Evolutionary conservation across 2,797 vertebrate genomes (phyloP).

Genomic region (Sebastes vulpes): DNA sequence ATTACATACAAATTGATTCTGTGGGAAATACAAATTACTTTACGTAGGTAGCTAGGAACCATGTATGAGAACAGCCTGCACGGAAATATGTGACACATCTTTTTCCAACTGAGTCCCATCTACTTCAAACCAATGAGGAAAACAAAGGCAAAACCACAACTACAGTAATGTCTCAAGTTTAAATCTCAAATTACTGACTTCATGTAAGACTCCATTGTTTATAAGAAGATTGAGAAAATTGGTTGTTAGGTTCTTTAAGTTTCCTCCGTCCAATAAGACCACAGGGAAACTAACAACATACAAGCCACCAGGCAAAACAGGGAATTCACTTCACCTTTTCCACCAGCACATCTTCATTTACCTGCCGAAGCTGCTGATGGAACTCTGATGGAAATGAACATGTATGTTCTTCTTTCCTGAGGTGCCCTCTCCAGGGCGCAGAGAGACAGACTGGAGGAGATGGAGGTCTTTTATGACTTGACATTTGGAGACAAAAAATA

Average conservation of each 20-base stretch:
- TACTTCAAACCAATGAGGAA: background rate
- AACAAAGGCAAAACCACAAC: no score
- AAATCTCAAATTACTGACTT: no score
- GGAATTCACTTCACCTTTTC: background rate
- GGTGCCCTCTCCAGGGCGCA: background rate
- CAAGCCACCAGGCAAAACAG: background rate
- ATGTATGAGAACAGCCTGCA: no score
- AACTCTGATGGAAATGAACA: background rate
- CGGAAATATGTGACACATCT: background rate
- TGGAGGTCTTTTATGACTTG: conserved; percentile 8
- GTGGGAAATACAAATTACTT: no score
- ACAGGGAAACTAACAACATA: background rate
- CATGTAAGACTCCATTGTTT: background rate
- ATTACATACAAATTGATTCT: no score
- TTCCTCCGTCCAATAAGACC: background rate
- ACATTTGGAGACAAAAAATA: conserved; percentile 49
- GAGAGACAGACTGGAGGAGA: conserved; percentile 5
- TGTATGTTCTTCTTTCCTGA: background rate
- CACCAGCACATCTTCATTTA: background rate
- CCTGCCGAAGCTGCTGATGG: background rate
- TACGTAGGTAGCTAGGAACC: no score
- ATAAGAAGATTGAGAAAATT: background rate
- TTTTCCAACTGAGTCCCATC: no score
- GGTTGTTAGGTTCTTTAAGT: background rate
- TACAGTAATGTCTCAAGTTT: no score